Conservation (phyloP, 2,113 vertebrate species). For the Furnarius figulus region DNA sequence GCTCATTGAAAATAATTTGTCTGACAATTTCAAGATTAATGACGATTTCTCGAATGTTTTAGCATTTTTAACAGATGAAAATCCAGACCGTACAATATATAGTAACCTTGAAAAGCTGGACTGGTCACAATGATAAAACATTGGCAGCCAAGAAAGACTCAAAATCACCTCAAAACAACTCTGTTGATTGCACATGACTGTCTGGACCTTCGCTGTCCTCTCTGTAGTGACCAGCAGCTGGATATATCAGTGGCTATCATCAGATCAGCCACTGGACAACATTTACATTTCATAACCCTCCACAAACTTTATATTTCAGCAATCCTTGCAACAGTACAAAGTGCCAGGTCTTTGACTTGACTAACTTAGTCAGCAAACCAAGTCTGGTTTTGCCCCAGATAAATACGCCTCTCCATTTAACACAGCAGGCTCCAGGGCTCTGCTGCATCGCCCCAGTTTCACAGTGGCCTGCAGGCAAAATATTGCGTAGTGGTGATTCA, state of each 20-base stretch:
- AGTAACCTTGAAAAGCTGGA: constrained; percentile 70
- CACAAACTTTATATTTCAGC: background rate
- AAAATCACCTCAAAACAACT: background rate
- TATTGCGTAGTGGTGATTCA: background rate
- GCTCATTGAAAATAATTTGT: constrained; percentile 78
- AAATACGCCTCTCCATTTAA: background rate
- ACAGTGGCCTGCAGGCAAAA: background rate
- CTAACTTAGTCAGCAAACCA: background rate
- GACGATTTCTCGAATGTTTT: constrained; percentile 68
- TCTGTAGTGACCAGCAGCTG: background rate
- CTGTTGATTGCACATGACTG: background rate
- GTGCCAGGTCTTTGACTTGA: background rate
- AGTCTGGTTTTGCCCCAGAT: background rate
- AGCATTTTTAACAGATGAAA: constrained; percentile 70
- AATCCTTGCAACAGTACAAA: background rate
- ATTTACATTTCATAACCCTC: background rate
- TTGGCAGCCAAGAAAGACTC: background rate
- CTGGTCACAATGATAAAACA: constrained; percentile 6
- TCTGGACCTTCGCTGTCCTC: background rate
- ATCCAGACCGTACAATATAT: constrained; percentile 3
- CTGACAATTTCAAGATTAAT: constrained; percentile 83
- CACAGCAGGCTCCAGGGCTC: background rate
- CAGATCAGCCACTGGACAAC: background rate
- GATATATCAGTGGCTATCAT: background rate
- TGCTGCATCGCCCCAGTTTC: background rate